Conservation (phyloP, 2,888 invertebrate species). For the Melinopterus prodromus region DNA sequence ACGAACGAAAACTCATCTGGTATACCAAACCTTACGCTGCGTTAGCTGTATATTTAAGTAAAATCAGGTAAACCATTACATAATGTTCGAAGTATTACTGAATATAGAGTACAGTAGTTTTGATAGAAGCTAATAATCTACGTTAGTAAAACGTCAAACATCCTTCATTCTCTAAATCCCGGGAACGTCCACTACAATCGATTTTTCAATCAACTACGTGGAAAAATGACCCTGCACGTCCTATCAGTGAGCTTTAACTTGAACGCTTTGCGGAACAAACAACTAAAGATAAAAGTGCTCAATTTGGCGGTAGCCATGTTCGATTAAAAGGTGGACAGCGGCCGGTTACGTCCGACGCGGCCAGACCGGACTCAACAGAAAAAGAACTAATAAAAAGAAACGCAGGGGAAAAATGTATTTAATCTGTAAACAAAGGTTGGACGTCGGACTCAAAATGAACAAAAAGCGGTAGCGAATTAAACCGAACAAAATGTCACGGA, state of each 20-base stretch:
- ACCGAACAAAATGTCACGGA: constrained; percentile 34
- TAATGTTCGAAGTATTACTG: not conserved
- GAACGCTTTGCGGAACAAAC: not conserved
- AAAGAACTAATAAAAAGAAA: constrained; percentile 14
- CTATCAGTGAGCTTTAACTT: not conserved
- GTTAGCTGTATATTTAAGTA: too few species aligned
- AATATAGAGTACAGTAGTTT: not conserved
- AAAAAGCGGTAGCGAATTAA: constrained; percentile 30
- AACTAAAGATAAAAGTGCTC: not conserved
- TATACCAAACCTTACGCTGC: too few species aligned
- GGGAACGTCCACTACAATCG: not conserved
- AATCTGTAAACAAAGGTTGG: constrained; percentile 25
- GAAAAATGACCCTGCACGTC: not conserved
- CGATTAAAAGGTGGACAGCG: constrained; percentile 4
- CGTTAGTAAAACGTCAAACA: not conserved
- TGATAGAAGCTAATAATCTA: not conserved
- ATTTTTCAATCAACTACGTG: not conserved
- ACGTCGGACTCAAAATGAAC: constrained; percentile 5
- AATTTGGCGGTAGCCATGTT: not conserved
- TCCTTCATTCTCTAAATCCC: not conserved
- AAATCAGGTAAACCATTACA: too few species aligned
- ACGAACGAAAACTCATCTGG: not conserved
- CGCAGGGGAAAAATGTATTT: constrained; percentile 22
- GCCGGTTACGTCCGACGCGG: not conserved
- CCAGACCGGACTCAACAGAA: not conserved